Conservation (phyloP, 2,888 invertebrate species). For the Tenthredo scrophulariae region DNA sequence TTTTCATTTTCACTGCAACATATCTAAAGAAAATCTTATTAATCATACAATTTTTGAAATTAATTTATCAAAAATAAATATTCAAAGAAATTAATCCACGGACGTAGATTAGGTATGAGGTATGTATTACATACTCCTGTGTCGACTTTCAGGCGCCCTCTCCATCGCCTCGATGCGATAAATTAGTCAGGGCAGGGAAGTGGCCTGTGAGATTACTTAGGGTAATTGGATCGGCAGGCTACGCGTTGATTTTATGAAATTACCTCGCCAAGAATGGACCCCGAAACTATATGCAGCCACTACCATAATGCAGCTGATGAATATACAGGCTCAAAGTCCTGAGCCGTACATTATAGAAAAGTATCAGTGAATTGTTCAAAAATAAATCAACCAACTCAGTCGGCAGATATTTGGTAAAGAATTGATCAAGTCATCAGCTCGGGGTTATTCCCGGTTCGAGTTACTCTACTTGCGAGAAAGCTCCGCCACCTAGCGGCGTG, state of each 20-base stretch:
- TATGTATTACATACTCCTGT: neutral
- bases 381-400: neutral
- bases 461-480: neutral
- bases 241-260: constrained; percentile 61
- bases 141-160: constrained; percentile 6
- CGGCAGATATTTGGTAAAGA: neutral
- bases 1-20: neutral
- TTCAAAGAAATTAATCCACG: neutral
- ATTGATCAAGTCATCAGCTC: neutral
- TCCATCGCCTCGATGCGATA: constrained; percentile 9
- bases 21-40: no score
- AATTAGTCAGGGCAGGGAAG: constrained; percentile 47
- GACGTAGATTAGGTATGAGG: neutral
- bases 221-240: constrained; percentile 63
- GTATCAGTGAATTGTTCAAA: neutral
- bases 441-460: neutral
- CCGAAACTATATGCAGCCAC: neutral
- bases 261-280: constrained; percentile 50
- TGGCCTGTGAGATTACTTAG: constrained; percentile 65
- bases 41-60: neutral
- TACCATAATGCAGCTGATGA: neutral
- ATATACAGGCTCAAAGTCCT: neutral
- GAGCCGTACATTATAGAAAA: neutral
- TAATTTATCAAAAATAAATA: neutral
- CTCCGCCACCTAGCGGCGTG: neutral